A percentile compares a stretch with the other conserved stretches of the same genome.
These are phyloP conservation scores for Drosophila ustulata DNA, from an alignment of 2,888 invertebrate species.

Conservation along the genomic window DNA sequence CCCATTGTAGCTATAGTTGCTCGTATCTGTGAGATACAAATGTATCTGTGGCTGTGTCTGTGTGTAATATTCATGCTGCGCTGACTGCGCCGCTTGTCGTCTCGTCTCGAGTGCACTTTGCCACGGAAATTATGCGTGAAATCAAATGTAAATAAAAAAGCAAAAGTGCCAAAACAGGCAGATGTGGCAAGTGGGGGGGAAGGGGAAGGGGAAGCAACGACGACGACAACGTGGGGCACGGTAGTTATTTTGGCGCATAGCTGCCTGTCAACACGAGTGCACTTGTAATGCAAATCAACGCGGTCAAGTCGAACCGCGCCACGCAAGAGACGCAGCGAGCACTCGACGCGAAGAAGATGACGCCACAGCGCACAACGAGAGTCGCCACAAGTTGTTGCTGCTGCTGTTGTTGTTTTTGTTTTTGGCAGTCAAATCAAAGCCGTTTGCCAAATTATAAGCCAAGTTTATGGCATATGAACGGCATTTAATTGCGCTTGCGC, in stretches of 20 bases:
- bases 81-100: slow-evolving; percentile 41
- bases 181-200: background rate
- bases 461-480: slow-evolving; percentile 64
- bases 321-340: slow-evolving; percentile 36
- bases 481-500: slow-evolving; percentile 55
- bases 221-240: slow-evolving; percentile 58
- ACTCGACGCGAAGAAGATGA: slow-evolving; percentile 49
- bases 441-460: slow-evolving; percentile 72
- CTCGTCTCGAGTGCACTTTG: slow-evolving; percentile 76
- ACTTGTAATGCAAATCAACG: slow-evolving; percentile 83
- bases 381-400: slow-evolving; percentile 28
- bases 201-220: slow-evolving; percentile 7
- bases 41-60: slow-evolving; percentile 12
- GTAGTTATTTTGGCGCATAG: slow-evolving; percentile 83
- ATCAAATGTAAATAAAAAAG: slow-evolving; percentile 81
- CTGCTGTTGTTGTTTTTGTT: slow-evolving; percentile 1
- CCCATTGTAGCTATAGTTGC: slow-evolving; percentile 25
- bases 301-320: slow-evolving; percentile 69
- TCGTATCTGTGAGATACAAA: slow-evolving; percentile 8
- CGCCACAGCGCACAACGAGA: slow-evolving; percentile 44
- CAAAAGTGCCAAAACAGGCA: slow-evolving; percentile 76
- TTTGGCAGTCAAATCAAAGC: slow-evolving; percentile 49
- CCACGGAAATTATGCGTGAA: slow-evolving; percentile 79
- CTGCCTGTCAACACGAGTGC: slow-evolving; percentile 82
- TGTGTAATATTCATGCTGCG: slow-evolving; percentile 64